Base-by-base conservation (phyloP, 2,888 invertebrate species). In the Drepana falcataria region DNA sequence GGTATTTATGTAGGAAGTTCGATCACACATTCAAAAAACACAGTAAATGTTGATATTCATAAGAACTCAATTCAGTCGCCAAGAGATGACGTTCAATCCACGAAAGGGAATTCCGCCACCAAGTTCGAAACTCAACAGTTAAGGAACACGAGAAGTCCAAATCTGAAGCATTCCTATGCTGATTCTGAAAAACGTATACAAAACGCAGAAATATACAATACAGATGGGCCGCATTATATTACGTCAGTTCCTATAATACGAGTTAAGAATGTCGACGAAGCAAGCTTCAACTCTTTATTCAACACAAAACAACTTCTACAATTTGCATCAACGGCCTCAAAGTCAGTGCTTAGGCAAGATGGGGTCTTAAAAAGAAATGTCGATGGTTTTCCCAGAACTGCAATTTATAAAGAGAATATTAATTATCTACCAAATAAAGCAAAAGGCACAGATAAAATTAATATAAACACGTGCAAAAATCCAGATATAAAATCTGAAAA, bases 211-310 rank as follows among this genome's bases (percentile, higher is more conserved):
- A 60, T 57, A 53, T 69, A 69, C 49, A 75, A 66, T 56, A 58
- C 60, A 52, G 85, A 87, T 57, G 57, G 66, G 47, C 65, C 75
- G 54, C 79, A 77, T 52, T 78, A 78, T 57, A 60, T 71, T 55
- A 65, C 75, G 53, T 55, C 73, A 48, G 71, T 87, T 60, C 89
- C 91, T 54, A 75, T 81, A 55, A 87, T 90, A 59, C 88, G 85
- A 75, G 75, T 88, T 34, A 89, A 84, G 65, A 82, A 84, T 62
- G 81, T 82, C 21, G 90, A 90, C 55, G 91, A 90, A 52, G 49
- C 81, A n/a, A 75, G 63, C 55, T 59, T 61, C 9, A 58, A 59
- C 55, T 54, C 71, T 47, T 21, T 21, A 21, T 21, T 21, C 21
- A 81, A 79, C 68, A 60, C 73, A 47, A 21, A 21, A 21, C 21